phyloP scores from a whole-genome alignment of 2,797 vertebrate species.

The Lindbergichthys nudifrons region DNA sequence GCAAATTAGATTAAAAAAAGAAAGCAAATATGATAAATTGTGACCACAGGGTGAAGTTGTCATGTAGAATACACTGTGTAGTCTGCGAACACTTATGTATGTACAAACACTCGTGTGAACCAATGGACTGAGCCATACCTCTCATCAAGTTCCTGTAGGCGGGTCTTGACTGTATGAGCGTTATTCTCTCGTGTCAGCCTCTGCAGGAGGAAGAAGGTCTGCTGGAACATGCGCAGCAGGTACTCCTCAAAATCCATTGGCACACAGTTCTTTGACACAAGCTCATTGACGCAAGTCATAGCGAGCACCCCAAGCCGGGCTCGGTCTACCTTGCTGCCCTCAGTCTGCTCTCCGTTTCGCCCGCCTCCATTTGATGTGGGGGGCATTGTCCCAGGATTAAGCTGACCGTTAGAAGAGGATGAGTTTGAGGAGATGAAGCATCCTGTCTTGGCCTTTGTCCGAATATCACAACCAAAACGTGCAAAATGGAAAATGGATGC shows the following conservation, averaged over 20 bases:
- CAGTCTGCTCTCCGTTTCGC: conserved; percentile 64
- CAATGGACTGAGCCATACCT: conserved; percentile 82
- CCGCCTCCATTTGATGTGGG: conserved; percentile 81
- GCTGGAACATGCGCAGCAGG: conserved; percentile 98
- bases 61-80: not conserved
- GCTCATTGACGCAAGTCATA: conserved; percentile 98
- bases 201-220: conserved; percentile 98
- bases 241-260: conserved; percentile 99
- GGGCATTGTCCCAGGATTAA: conserved; percentile 56
- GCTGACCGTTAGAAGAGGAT: conserved; percentile 76
- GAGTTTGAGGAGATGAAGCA: conserved; percentile 75
- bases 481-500: conserved; percentile 98
- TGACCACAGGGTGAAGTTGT: not conserved
- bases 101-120: not conserved
- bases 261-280: conserved; percentile 99
- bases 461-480: conserved; percentile 94
- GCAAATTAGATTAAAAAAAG: not conserved
- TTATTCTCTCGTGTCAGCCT: conserved; percentile 94
- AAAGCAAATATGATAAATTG: not conserved
- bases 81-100: not conserved
- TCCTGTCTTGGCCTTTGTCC: conserved; percentile 78
- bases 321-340: conserved; percentile 84
- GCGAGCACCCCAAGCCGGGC: conserved; percentile 93
- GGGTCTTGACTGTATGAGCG: conserved; percentile 92
- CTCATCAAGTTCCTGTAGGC: conserved; percentile 96